Evolutionary conservation across 2,888 invertebrate species (phyloP), one percentile per base, ranked within the genome.

Genomic region (Drosophila anomalata): DNA sequence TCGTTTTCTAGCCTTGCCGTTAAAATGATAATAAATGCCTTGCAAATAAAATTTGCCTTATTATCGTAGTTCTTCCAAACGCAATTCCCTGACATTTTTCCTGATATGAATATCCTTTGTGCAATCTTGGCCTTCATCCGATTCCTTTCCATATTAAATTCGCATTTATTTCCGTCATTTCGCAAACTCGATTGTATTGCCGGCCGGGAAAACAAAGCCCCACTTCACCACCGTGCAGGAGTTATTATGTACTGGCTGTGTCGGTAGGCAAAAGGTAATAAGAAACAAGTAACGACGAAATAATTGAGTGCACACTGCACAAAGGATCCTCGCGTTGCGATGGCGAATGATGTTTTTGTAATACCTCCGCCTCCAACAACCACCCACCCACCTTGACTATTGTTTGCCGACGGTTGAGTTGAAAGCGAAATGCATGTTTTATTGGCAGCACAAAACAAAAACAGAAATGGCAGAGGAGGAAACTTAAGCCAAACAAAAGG

Each of bases 221-320:
- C 57, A 59, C 53, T 57, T 41, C 63, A 33, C 42, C 44, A 24
- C 60, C 55, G 57, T 51, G 59, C 54, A 56, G 36, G 4, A 56
- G 67, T 68, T 70, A 63, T 76, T 65, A 65, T 65, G 53, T 47
- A 20, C 56, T 53, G 48, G 55, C 22, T 42, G 51, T 61, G 50
- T 41, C 57, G 66, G 58, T 29, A 44, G 63, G 47, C 53, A 55
- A 60, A 63, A 56, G 76, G 82, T 55, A 60, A 73, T 50, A 67
- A 71, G 83, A 63, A 72, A 67, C 58, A 72, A 58, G 72, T 72
- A 77, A 76, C 72, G 61, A 74, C 69, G 74, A 76, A 83, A 78
- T 82, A 82, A 82, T 86, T 83, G 87, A 77, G 70, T 74, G 56
- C 54, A 58, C 60, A 22, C 36, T 46, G 59, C 44, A 73, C 86